Evolutionary conservation across 2,113 vertebrate genomes (phyloP).

Genomic region (Laterallus jamaicensis): DNA sequence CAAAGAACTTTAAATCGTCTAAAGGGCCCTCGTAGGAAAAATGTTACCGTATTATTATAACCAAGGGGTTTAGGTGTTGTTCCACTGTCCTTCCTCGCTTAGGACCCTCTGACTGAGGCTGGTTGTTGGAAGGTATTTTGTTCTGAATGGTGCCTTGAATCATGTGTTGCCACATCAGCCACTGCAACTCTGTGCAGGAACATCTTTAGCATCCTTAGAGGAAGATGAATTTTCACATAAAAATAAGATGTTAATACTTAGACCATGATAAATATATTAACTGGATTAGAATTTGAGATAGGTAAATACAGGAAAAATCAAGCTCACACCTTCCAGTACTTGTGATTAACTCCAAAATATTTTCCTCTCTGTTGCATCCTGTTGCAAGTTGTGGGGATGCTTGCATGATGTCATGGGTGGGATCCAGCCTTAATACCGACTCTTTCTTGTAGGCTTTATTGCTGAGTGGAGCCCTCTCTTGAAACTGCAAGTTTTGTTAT

Average conservation of each 20-base stretch:
- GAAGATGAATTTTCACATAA: neutral
- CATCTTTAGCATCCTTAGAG: neutral
- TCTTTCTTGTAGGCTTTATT: neutral
- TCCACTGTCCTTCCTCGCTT: neutral
- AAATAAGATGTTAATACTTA: neutral
- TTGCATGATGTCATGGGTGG: neutral
- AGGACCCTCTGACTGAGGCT: neutral
- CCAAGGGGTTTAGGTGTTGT: neutral
- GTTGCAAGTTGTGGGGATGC: neutral
- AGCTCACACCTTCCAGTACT: neutral
- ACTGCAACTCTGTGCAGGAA: neutral
- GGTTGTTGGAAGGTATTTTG: neutral
- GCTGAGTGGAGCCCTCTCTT: neutral
- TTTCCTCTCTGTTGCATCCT: neutral
- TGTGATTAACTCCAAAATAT: neutral
- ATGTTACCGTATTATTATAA: rapidly evolving
- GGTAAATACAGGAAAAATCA: neutral
- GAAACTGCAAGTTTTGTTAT: neutral
- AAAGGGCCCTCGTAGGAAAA: neutral
- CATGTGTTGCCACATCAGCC: neutral
- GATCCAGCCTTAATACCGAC: neutral
- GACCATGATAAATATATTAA: neutral
- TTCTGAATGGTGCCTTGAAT: neutral
- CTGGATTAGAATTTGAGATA: neutral
- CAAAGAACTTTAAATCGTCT: neutral